Evolutionary conservation across 2,797 vertebrate genomes (phyloP), one percentile per base, ranked within the genome.

Genomic region (Myotis findleyi): DNA sequence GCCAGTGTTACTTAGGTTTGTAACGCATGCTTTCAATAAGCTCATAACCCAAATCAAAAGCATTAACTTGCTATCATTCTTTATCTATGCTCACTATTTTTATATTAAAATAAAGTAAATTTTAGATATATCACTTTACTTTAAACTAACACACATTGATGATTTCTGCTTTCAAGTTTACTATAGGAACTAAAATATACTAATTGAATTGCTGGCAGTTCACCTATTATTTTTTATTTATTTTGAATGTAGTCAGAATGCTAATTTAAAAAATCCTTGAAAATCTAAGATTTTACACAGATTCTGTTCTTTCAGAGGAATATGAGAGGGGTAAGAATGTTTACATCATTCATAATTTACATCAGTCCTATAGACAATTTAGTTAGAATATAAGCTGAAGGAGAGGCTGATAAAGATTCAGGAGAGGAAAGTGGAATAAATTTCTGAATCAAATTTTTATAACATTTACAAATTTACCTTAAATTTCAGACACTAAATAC

Each of bases 1-100:
- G 75, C 80, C 79, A 79, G 69, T 59, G 51, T 87, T 87, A 69
- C 55, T 93, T 80, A 66, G 53, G 36, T 81, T 87, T 94, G 41
- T 76, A 81, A 79, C 57, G 41, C 36, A 44, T 83, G 36, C 20
- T 93, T 82, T 79, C 75, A n/a, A n/a, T n/a, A n/a, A n/a, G 59
- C 1, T n/a, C 7, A 38, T 90, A 30, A 81, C 4, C 11, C n/a
- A 89, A 21, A 38, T 80, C 7, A 44, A 86, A 83, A 75, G 13
- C 17, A 87, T 41, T 62, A 77, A 62, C 17, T 76, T 66, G 30
- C 30, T 93, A 14, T 21, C 20, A 71, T 49, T 59, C 25, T 91
- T 81, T 82, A 86, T 17, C 18, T 62, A 17, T 41, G 27, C 3
- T 66, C 14, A 53, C 4, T n/a, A 55, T 11, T 33, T 88, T 84